Evolutionary conservation across 2,797 vertebrate species (phyloP), one percentile per base, ranked within the genome.

Genomic region (Etheostoma perlongum): DNA sequence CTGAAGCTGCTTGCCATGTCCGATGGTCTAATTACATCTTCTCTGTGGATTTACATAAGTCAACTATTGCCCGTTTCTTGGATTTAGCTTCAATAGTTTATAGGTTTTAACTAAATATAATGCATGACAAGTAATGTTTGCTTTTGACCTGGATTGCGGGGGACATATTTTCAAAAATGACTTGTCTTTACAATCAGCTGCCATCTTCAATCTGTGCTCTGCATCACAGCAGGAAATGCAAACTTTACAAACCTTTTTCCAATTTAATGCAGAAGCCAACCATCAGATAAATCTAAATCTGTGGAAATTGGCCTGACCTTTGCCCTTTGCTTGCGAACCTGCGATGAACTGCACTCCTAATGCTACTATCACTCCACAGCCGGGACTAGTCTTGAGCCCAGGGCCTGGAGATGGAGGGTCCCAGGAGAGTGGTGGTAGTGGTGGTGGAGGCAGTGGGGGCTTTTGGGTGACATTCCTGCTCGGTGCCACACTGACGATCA

Each of bases 381-480:
- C 75, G 72, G 89, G 65, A 52, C 77, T 62, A 1, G 83, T 58
- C 49, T 79, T 83, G 68, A 85, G 67, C 80, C 74, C 81, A 4
- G 85, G 47, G 5, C 30, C 63, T 10, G 85, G 15, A 67, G 63
- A 73, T 27, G 89, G 78, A 8, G 70, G 60, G 0, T 57, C 76
- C 33, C 79, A 68, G 53, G 87, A 81, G 6, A 55, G 69, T 5
- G 49, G 69, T 14, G 53, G 63, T 6, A 18, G 53, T 14, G 74
- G 70, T 2, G 72, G 61, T 0, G 86, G 76, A 15, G 67, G 84
- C 44, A 65, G 69, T 0, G 88, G 83, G 12, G 81, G 93, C 42
- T 85, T 94, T 25, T 93, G 94, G 33, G 90, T 97, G 79, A 97
- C 94, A 0, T 93, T 92, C 6, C 86, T 92, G 0, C 90, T 97